Evolutionary conservation across 2,888 invertebrate species (phyloP).

Genomic region (Torymus auratus): DNA sequence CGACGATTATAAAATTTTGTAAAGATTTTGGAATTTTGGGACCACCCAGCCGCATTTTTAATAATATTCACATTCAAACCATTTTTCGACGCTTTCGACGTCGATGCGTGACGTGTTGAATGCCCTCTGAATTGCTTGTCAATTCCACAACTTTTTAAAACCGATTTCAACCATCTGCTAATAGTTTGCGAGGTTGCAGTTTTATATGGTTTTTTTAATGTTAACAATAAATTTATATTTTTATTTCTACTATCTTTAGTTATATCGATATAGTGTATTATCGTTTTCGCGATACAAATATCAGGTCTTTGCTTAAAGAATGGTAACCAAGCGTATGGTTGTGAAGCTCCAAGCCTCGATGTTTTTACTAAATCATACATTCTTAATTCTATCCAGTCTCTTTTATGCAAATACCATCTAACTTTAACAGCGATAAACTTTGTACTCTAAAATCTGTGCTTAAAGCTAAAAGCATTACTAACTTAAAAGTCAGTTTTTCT

Average conservation of each 20-base stretch:
- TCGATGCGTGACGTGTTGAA: slow-evolving; percentile 17
- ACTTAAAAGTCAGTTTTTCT: slow-evolving; percentile 19
- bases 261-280: not conserved
- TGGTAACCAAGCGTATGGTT: slow-evolving; percentile 4
- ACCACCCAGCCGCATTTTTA: slow-evolving; percentile 9
- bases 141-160: not conserved
- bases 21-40: not conserved
- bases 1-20: slow-evolving; percentile 11
- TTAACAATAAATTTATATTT: slow-evolving; percentile 7
- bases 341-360: not conserved
- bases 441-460: slow-evolving; percentile 40
- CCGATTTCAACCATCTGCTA: slow-evolving; percentile 2
- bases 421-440: slow-evolving; percentile 28
- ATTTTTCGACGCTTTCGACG: slow-evolving; percentile 7
- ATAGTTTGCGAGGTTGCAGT: slow-evolving; percentile 25
- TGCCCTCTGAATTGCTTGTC: slow-evolving; percentile 4
- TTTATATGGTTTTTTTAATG: slow-evolving; percentile 18
- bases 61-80: slow-evolving; percentile 8
- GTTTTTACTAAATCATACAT: slow-evolving; percentile 22
- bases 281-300: slow-evolving; percentile 3
- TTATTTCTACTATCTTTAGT: not conserved
- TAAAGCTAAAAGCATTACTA: slow-evolving; percentile 46
- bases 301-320: not conserved
- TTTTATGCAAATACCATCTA: slow-evolving; percentile 19
- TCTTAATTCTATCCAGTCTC: not conserved